Percentiles rank a stretch among this genome's conserved stretches.
Evolutionary conservation across 1,140 invertebrate genomes (phyloP).

Genomic region (Cydia amplana): DNA sequence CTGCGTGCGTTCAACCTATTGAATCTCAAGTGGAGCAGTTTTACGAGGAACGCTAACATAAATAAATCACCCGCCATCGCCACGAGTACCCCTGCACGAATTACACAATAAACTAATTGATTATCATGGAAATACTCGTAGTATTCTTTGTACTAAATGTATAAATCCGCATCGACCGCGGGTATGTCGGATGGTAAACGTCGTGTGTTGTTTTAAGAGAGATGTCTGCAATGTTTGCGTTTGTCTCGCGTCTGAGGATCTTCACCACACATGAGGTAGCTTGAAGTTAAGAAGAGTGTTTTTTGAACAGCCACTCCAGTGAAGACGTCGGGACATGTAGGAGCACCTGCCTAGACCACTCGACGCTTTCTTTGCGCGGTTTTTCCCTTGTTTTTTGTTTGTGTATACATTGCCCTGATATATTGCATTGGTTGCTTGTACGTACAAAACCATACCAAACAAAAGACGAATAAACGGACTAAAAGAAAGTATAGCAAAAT

Average conservation of each 20-base stretch:
- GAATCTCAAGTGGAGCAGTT: slow-evolving; percentile 43
- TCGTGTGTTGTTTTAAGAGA: slow-evolving; percentile 12
- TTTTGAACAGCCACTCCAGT: slow-evolving; percentile 67
- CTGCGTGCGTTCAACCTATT: slow-evolving; percentile 37
- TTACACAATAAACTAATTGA: slow-evolving; percentile 36
- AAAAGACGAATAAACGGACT: too few species aligned
- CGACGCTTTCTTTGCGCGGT: slow-evolving; percentile 4
- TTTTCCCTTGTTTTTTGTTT: slow-evolving; percentile 5
- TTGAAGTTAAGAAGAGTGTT: slow-evolving; percentile 53
- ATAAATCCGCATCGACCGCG: neutral
- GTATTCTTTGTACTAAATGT: neutral
- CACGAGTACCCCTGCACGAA: slow-evolving; percentile 35
- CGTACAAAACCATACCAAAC: too few species aligned
- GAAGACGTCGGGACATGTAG: slow-evolving; percentile 53
- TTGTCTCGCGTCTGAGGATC: slow-evolving; percentile 35
- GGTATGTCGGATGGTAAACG: slow-evolving; percentile 3
- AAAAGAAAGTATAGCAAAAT: too few species aligned
- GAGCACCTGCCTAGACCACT: slow-evolving; percentile 30
- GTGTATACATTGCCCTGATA: neutral
- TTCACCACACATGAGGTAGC: slow-evolving; percentile 43
- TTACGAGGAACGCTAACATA: slow-evolving; percentile 48
- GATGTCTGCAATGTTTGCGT: slow-evolving; percentile 35
- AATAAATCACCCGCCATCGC: slow-evolving; percentile 45
- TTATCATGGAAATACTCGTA: slow-evolving; percentile 25
- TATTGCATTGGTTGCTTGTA: neutral